Evolutionary conservation across 2,888 invertebrate species (phyloP), one percentile per base, ranked within the genome.

Genomic region (Eupsilia transversa): DNA sequence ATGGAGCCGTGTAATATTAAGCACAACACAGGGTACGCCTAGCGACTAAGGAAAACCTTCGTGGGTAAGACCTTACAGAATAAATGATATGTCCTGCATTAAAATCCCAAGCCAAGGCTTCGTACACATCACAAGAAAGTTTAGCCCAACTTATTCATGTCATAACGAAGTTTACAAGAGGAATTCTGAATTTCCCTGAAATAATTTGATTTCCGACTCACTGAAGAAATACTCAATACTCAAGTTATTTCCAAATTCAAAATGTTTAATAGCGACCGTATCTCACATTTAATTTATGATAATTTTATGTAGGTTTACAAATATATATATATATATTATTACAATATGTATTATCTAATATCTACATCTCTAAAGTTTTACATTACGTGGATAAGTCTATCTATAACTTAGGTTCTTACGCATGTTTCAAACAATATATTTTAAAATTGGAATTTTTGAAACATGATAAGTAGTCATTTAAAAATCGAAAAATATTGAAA

Each of bases 131-230:
- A 49, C 20, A 69, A 57, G 54, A 66, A 80, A 82, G 61, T 72
- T 75, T 14, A 63, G 38, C 70, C 41, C 41, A 66, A 80, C 68
- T 71, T 75, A 54, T 46, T 68, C 56, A 72, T 60, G 65, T 66
- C 43, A 43, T 74, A 75, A 77, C 63, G 43, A 81, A 83, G 54
- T 68, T 79, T 73, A 35, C 20, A 49, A 65, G 68, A 65, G 64
- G 84, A 74, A 64, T 54, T 71, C 46, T 1, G 65, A 68, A 74
- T 61, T 68, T 79, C 35, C 12, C 54, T 49, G 46, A 63, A 66
- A 75, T 69, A 57, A 75, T 82, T 79, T 67, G 64, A 79, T 83
- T 79, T 83, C 74, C 46, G 74, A 59, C 30, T 54, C 59, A 71
- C 49, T 67, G 66, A 78, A 65, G 63, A 68, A 64, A 83, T 59